Evolutionary conservation across 2,888 invertebrate genomes (phyloP).

Genomic region (Epistrophe grossulariae): DNA sequence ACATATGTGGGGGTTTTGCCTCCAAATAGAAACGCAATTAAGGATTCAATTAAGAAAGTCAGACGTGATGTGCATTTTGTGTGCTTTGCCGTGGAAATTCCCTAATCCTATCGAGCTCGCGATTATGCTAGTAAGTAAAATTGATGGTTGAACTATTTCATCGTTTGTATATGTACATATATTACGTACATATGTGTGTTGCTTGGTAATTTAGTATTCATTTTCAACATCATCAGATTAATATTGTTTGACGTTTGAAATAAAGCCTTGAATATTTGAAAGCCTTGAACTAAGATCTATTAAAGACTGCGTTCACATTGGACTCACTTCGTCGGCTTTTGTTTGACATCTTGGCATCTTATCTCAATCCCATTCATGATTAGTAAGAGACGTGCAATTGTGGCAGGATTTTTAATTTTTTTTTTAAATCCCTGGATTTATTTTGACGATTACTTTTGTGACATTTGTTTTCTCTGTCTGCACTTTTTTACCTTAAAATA

Average conservation of each 20-base stretch:
- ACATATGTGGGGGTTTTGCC: constrained; percentile 15
- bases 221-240: constrained; percentile 6
- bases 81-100: constrained; percentile 6
- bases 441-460: too few relatives aligned
- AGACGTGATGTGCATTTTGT: constrained; percentile 71
- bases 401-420: too few relatives aligned
- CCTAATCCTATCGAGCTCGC: constrained; percentile 8
- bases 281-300: not conserved
- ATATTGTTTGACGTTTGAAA: not conserved
- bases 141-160: constrained; percentile 46
- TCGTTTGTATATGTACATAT: not conserved
- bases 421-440: too few relatives aligned
- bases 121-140: constrained; percentile 13
- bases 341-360: too few relatives aligned
- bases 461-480: too few relatives aligned
- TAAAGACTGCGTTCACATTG: too few relatives aligned
- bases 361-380: too few relatives aligned
- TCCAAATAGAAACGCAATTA: constrained; percentile 69
- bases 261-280: not conserved
- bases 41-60: constrained; percentile 74
- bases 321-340: too few relatives aligned
- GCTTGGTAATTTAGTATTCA: not conserved
- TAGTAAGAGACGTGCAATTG: too few relatives aligned
- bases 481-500: too few relatives aligned
- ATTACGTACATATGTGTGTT: not conserved